Conservation (phyloP, 1,140 invertebrate genomes). For the Brachionus paranguensis region DNA sequence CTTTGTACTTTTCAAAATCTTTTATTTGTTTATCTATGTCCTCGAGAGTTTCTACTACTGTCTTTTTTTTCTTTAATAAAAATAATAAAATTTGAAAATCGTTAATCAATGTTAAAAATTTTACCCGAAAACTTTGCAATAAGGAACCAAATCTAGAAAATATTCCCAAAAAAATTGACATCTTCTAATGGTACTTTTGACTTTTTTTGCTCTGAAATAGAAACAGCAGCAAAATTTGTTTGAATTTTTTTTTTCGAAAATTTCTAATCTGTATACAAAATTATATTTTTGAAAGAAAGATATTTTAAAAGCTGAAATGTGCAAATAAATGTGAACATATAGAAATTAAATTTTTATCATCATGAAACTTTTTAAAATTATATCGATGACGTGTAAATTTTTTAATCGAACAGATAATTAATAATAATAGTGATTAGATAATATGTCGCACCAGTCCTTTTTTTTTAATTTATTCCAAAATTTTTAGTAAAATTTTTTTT, state of each 20-base stretch:
- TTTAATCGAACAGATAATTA: neutral
- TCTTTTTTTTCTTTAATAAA: constrained; percentile 70
- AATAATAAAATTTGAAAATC: neutral
- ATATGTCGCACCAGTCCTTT: neutral
- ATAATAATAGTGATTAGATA: neutral
- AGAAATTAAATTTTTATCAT: neutral
- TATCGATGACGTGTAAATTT: neutral
- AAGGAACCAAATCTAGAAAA: neutral
- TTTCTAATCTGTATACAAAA: neutral
- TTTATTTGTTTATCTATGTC: constrained; percentile 69
- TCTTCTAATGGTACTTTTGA: neutral
- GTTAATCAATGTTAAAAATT: neutral
- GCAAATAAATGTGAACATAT: neutral
- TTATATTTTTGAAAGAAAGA: neutral
- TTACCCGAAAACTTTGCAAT: neutral
- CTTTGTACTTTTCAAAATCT: constrained; percentile 70
- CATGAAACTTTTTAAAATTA: neutral
- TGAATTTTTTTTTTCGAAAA: neutral
- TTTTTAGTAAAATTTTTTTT: neutral
- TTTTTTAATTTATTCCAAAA: neutral
- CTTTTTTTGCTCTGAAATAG: neutral
- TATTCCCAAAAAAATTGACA: neutral
- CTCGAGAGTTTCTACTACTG: constrained; percentile 66
- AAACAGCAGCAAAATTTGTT: neutral
- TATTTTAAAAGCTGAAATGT: neutral